A percentile compares a stretch with the other conserved stretches of the same genome.
These are phyloP conservation scores for Drosophila nigricruria DNA, from an alignment of 2,888 invertebrate genomes.

Conservation along the genomic window DNA sequence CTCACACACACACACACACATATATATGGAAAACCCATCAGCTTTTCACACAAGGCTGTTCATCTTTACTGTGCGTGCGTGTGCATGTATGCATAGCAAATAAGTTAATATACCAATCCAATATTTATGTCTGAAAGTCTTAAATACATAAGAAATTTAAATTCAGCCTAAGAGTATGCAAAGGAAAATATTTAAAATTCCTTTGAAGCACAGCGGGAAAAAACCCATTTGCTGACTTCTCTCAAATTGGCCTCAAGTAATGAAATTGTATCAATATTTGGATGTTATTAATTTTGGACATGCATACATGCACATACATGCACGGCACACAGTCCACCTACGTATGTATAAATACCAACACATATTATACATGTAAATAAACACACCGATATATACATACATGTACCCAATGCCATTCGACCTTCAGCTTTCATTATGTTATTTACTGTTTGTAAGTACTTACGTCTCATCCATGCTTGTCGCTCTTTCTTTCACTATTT, in stretches of 20 bases:
- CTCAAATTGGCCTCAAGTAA: background rate
- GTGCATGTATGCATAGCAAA: conserved; percentile 29
- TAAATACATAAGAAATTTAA: background rate
- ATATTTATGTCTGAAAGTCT: background rate
- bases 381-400: conserved; percentile 17
- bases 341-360: conserved; percentile 28
- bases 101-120: conserved; percentile 12
- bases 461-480: conserved; percentile 44
- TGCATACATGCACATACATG: conserved; percentile 23
- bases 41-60: conserved; percentile 22
- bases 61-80: conserved; percentile 5
- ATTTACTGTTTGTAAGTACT: conserved; percentile 37
- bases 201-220: background rate
- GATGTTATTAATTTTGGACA: conserved; percentile 7
- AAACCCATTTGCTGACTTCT: background rate
- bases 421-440: conserved; percentile 38
- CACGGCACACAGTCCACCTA: conserved; percentile 14
- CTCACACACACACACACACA: background rate
- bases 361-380: conserved; percentile 17
- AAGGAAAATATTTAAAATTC: background rate
- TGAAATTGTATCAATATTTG: conserved; percentile 8
- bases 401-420: conserved; percentile 28
- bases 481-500: conserved; percentile 26
- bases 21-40: conserved; percentile 7
- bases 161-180: conserved; percentile 5